These are phyloP conservation scores for Bugula neritina DNA, from an alignment of 2,888 invertebrate genomes.

Conservation along the genomic window DNA sequence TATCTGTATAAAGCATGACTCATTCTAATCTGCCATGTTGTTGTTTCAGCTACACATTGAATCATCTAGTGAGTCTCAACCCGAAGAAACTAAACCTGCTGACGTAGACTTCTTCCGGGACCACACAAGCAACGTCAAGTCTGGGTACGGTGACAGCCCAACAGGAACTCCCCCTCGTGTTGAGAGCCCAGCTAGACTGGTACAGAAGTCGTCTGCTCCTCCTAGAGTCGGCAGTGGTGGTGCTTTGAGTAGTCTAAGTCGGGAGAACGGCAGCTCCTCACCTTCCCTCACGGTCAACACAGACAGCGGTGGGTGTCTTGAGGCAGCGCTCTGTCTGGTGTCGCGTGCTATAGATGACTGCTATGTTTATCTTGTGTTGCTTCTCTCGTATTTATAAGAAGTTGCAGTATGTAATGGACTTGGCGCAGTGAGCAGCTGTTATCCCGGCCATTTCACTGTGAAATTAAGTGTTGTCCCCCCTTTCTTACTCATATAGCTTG, in stretches of 20 bases:
- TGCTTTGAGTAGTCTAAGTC: conserved; percentile 3
- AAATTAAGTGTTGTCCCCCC: no score
- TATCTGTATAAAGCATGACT: no score
- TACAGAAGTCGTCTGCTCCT: not conserved
- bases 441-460: no score
- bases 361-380: no score
- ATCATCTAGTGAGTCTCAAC: conserved; percentile 54
- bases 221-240: conserved; percentile 3
- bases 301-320: conserved; percentile 27
- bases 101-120: conserved; percentile 89
- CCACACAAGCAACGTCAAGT: conserved; percentile 50
- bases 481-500: no score
- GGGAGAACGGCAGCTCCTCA: conserved; percentile 7
- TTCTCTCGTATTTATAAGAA: no score
- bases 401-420: no score
- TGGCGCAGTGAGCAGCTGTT: no score
- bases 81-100: conserved; percentile 53
- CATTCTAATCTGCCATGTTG: no score
- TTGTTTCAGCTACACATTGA: conserved; percentile 76
- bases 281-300: conserved; percentile 12
- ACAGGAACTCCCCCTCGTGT: not conserved
- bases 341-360: no score
- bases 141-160: conserved; percentile 6
- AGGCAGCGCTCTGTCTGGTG: no score
- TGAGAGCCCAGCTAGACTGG: conserved; percentile 18